phyloP scores from a whole-genome alignment of 1,140 invertebrate genomes.

The Hetaerina americana region DNA sequence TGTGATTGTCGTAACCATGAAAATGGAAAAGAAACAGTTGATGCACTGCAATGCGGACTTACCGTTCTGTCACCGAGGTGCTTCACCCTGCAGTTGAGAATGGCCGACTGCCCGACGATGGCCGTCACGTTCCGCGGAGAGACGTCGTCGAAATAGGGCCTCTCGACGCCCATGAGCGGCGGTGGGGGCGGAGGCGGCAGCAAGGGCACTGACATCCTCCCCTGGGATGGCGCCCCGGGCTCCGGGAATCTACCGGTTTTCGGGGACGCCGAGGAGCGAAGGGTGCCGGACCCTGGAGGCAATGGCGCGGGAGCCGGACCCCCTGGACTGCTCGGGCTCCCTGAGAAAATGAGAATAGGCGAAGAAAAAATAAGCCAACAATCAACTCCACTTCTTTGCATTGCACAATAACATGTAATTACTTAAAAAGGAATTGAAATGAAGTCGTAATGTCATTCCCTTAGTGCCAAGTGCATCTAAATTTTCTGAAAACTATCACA shows the following conservation, averaged over 20 bases:
- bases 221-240: not conserved
- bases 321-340: not conserved
- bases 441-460: no score
- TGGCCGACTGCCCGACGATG: constrained; percentile 67
- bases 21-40: no score
- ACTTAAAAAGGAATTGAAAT: no score
- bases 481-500: no score
- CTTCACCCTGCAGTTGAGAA: constrained; percentile 70
- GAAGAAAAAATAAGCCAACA: no score
- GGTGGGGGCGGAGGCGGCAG: not conserved
- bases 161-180: constrained; percentile 32
- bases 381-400: no score
- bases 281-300: not conserved
- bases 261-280: not conserved
- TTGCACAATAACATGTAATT: no score
- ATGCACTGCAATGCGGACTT: no score
- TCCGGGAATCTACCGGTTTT: not conserved
- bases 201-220: not conserved
- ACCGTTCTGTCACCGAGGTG: constrained; percentile 79
- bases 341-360: no score
- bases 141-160: constrained; percentile 74
- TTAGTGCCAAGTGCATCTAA: no score
- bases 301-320: not conserved
- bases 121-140: constrained; percentile 67
- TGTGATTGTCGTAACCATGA: no score